Evolutionary conservation across 2,113 vertebrate genomes (phyloP), one percentile per base, ranked within the genome.

Genomic region (Laticauda laticaudata): DNA sequence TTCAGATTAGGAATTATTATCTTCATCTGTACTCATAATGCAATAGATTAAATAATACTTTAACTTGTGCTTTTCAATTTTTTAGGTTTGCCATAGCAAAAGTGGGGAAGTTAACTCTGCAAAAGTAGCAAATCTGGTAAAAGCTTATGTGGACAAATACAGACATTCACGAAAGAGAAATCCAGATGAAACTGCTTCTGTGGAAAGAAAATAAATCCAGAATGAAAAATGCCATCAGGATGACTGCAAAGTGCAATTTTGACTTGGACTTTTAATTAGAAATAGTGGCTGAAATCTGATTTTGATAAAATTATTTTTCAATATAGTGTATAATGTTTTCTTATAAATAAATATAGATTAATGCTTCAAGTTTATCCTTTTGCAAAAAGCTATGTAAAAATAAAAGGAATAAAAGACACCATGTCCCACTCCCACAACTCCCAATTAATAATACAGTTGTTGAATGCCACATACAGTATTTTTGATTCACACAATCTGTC

Each of bases 71-170:
- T 59, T 59, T 90, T 24, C 29, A n/a, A 61, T 5, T 88, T 90
- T 90, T 69, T 95, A 99, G 99, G 98, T 99, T 93, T 99, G 99
- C 97, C 99, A 99, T 94, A 99, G 99, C 97, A 99, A 99, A 97
- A 99, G 99, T 0, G 99, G 99, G 59, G 99, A 99, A 98, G 99
- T 99, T 86, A 99, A 99, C 97, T 98, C 99, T 93, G 98, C 98
- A 29, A 99, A 99, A 96, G 99, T 99, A 97, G 99, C 99, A 88
- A 99, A 99, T 97, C 98, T 99, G 88, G 99, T 99, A 94, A 99
- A 99, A 97, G 99, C 99, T 0, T 99, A 99, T 39, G 99, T 99
- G 92, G 99, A 99, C 97, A 99, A 99, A 96, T 99, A 99, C 97
- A 99, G 99, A 95, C 98, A 99, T 91, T 98, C 98, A 54, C 98